These are phyloP conservation scores for Orius laevigatus DNA, from an alignment of 1,140 invertebrate species.

Conservation along the genomic window DNA sequence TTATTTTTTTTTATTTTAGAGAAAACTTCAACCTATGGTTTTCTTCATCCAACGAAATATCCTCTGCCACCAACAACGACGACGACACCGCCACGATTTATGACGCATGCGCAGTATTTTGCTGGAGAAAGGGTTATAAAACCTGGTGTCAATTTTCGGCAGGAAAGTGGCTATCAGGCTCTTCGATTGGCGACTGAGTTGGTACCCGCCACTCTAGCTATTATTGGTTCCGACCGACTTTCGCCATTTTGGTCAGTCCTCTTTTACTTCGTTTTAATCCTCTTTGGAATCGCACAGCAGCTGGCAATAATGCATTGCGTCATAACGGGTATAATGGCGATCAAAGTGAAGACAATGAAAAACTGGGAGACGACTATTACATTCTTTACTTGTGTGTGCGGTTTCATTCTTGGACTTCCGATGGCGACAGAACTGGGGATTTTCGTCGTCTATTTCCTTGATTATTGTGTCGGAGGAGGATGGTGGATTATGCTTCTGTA, in stretches of 20 bases:
- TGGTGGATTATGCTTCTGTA: constrained; percentile 78
- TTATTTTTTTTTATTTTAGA: constrained; percentile 36
- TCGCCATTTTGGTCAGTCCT: constrained; percentile 75
- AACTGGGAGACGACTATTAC: constrained; percentile 73
- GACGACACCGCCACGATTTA: constrained; percentile 41
- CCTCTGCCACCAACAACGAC: constrained; percentile 30
- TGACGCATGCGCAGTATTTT: constrained; percentile 50
- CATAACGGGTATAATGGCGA: constrained; percentile 59
- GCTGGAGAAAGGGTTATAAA: constrained; percentile 48
- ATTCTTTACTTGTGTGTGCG: constrained; percentile 66
- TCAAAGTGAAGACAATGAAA: constrained; percentile 50
- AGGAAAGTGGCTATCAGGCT: constrained; percentile 56
- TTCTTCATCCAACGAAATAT: constrained; percentile 36
- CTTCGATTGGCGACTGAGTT: constrained; percentile 68
- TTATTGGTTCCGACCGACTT: constrained; percentile 42
- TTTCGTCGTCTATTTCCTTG: constrained; percentile 66
- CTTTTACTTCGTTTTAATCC: constrained; percentile 67
- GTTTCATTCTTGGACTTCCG: constrained; percentile 67
- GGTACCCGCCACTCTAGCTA: constrained; percentile 62
- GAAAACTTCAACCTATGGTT: constrained; percentile 50
- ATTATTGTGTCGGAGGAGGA: constrained; percentile 59
- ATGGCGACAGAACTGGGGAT: constrained; percentile 82
- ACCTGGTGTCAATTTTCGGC: constrained; percentile 32
- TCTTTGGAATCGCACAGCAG: constrained; percentile 75
- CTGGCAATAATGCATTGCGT: constrained; percentile 64